phyloP scores from a whole-genome alignment of 2,888 invertebrate genomes.

The Hoplodrina blanda region DNA sequence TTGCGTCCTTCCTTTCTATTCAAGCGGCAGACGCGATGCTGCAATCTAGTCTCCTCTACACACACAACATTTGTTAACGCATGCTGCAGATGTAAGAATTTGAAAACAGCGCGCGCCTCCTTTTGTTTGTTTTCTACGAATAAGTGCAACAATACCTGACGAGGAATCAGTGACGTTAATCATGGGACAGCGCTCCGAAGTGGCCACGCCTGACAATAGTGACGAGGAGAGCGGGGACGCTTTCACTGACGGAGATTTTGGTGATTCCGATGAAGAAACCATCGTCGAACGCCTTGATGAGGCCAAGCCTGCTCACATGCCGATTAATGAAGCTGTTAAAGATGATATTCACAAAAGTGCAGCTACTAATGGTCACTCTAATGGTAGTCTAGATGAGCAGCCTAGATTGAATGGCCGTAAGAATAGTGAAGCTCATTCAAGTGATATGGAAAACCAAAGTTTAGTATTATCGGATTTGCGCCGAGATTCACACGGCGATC shows the following conservation, averaged over 20 bases:
- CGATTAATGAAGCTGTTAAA: conserved; percentile 83
- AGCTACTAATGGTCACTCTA: conserved; percentile 65
- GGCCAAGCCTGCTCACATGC: conserved; percentile 67
- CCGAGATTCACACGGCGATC: conserved; percentile 83
- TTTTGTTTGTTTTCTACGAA: conserved; percentile 75
- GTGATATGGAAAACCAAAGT: conserved; percentile 70
- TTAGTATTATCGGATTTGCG: conserved; percentile 71
- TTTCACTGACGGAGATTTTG: conserved; percentile 87
- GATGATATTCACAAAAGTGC: conserved; percentile 68
- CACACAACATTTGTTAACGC: conserved; percentile 70
- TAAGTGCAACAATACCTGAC: conserved; percentile 68
- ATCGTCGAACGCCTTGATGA: conserved; percentile 71
- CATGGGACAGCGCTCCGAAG: conserved; percentile 81
- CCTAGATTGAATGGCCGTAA: conserved; percentile 72
- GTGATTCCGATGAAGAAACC: conserved; percentile 83
- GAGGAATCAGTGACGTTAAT: conserved; percentile 68
- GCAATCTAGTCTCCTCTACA: conserved; percentile 65
- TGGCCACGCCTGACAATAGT: conserved; percentile 82
- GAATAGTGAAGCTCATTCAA: conserved; percentile 68
- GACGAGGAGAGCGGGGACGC: conserved; percentile 86
- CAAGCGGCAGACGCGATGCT: conserved; percentile 67
- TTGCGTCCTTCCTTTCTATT: conserved; percentile 81
- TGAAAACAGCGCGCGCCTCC: conserved; percentile 72
- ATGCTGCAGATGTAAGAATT: conserved; percentile 75
- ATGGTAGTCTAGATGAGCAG: conserved; percentile 62